Conservation (phyloP, 2,113 vertebrate species). For the Pseudopodoces humilis region DNA sequence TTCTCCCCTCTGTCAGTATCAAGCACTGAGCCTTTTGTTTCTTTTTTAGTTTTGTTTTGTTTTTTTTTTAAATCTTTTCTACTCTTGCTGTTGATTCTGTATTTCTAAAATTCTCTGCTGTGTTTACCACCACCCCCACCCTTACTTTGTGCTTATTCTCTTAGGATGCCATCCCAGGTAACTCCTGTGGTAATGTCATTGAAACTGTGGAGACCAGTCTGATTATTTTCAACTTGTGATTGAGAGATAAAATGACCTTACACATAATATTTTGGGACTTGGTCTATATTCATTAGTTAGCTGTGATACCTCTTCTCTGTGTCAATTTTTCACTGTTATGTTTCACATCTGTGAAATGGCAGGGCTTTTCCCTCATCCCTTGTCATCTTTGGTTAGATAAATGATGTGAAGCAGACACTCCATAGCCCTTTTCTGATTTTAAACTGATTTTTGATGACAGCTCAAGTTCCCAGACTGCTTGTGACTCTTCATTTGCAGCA, state of each 20-base stretch:
- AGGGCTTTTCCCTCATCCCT: background rate
- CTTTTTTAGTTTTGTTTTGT: background rate
- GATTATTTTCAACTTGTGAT: background rate
- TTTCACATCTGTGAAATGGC: background rate
- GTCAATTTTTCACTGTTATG: background rate
- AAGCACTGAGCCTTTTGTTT: constrained; percentile 21
- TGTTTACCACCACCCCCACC: background rate
- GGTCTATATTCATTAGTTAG: constrained; percentile 1
- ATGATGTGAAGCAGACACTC: background rate
- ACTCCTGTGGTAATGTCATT: background rate
- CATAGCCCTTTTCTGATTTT: background rate
- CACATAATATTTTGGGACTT: background rate
- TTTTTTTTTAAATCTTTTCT: background rate
- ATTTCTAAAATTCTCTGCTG: background rate
- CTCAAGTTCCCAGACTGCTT: background rate
- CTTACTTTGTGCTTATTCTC: background rate
- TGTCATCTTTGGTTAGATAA: background rate
- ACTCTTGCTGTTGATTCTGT: background rate
- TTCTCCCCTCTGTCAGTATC: background rate
- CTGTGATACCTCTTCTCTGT: background rate
- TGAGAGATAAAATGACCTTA: constrained; percentile 13
- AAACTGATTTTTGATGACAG: background rate
- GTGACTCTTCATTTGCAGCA: background rate
- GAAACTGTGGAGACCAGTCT: background rate
- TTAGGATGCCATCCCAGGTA: background rate